Evolutionary conservation across 2,888 invertebrate species (phyloP), one percentile per base, ranked within the genome.

Genomic region (Nephrotoma appendiculata): DNA sequence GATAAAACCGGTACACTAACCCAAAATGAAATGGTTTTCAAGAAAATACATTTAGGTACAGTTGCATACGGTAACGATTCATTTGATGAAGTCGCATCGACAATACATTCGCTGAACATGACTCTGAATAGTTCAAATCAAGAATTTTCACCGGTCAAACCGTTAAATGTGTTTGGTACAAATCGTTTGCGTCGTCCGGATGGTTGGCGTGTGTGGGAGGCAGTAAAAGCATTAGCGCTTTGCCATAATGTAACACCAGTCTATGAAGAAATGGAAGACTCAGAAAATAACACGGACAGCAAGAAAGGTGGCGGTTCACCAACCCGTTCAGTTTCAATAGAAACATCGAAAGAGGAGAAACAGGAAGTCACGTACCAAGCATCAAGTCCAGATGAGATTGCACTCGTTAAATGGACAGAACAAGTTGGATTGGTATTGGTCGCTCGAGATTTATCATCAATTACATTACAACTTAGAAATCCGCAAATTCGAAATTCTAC

Each of bases 191-290:
- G 95, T 86, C 93, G 95, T 89, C 93, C 96, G 12, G 94, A 95
- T 90, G 93, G 95, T 87, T 94, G 95, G 88, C 94, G 97, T 86
- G 96, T 98, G 87, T 96, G 96, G 92, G 97, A 97, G 90, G 97
- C 97, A 0, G 97, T 99, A 43, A 95, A 97, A 89, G 99, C 99
- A 0, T 92, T 99, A 86, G 98, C 99, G 0, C 92, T 99, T 52
- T 99, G 99, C 91, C 99, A 99, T 91, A 99, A 99, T 92, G 99
- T 99, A 9, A 99, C 99, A 0, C 99, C 99, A 0, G 98, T 98
- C 2, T 97, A 96, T 90, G 99, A 99, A 89, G 93, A 92, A 19
- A 91, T 91, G 88, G 91, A 91, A 45, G 89, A 90, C 86, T 41
- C 48, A 5, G 6, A 45, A 71, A 87, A 86, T 43, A 86, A 45